phyloP scores from a whole-genome alignment of 2,113 vertebrate species.

The Reinhardtius hippoglossoides region DNA sequence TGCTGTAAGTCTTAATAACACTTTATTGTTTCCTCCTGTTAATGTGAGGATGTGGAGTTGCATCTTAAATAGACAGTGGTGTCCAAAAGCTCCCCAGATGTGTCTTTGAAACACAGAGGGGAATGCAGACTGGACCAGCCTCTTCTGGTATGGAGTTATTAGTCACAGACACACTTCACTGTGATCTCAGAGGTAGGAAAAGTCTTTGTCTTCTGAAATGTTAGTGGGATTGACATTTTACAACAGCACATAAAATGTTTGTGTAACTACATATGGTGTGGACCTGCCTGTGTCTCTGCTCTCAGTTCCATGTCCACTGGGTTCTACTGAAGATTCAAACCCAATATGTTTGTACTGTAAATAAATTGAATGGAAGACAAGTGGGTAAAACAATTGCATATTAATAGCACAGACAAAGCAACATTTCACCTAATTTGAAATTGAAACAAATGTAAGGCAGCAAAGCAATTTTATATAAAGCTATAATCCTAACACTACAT shows the following conservation, averaged over 20 bases:
- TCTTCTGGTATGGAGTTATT: conserved; percentile 28
- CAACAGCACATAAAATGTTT: neutral
- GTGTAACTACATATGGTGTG: neutral
- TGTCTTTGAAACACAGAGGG: conserved; percentile 33
- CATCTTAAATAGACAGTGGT: conserved; percentile 54
- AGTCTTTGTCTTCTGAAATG: neutral
- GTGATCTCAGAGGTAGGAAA: conserved; percentile 14
- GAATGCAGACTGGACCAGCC: conserved; percentile 5
- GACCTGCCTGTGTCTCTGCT: neutral
- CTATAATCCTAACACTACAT: too few relatives aligned
- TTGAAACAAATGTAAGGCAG: too few relatives aligned
- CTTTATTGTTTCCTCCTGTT: conserved; percentile 66
- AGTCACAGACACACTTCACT: conserved; percentile 14
- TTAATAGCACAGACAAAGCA: too few relatives aligned
- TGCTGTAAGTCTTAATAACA: conserved; percentile 54
- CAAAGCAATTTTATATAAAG: too few relatives aligned
- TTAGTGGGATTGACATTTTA: neutral
- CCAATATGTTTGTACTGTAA: too few relatives aligned
- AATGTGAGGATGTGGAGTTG: conserved; percentile 47
- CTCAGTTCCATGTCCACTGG: too few relatives aligned
- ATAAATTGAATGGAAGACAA: too few relatives aligned
- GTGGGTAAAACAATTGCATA: too few relatives aligned
- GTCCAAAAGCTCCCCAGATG: conserved; percentile 51
- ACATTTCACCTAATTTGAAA: too few relatives aligned
- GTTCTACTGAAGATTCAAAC: too few relatives aligned